Conservation (phyloP, 2,888 invertebrate species). For the Philereme transversata region DNA sequence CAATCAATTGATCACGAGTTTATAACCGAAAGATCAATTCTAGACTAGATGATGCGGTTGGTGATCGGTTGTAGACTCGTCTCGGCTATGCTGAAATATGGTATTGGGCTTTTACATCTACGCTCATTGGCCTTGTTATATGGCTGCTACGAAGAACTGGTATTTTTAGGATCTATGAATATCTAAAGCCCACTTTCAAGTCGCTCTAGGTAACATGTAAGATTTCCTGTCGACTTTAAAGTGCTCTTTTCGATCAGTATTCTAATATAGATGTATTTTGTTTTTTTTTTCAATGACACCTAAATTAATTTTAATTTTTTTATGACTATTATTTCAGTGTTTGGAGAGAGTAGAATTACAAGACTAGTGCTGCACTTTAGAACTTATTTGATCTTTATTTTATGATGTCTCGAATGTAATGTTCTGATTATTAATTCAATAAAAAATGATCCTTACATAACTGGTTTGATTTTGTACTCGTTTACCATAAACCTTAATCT, state of each 20-base stretch:
- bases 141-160: slow-evolving; percentile 29
- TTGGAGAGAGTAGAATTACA: slow-evolving; percentile 66
- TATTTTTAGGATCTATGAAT: slow-evolving; percentile 22
- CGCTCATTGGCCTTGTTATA: slow-evolving; percentile 35
- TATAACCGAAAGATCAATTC: slow-evolving; percentile 59
- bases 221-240: slow-evolving; percentile 28
- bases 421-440: slow-evolving; percentile 44
- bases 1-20: slow-evolving; percentile 70
- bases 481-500: not conserved
- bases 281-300: slow-evolving; percentile 19
- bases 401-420: slow-evolving; percentile 46
- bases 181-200: slow-evolving; percentile 25
- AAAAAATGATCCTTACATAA: slow-evolving; percentile 10
- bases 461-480: not conserved
- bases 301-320: slow-evolving; percentile 10
- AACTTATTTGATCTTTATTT: slow-evolving; percentile 37
- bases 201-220: slow-evolving; percentile 13
- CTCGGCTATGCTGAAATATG: slow-evolving; percentile 39
- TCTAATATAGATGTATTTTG: slow-evolving; percentile 43
- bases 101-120: slow-evolving; percentile 40
- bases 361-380: slow-evolving; percentile 53
- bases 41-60: slow-evolving; percentile 42
- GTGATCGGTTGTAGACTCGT: slow-evolving; percentile 58
- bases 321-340: slow-evolving; percentile 14
- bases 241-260: slow-evolving; percentile 55